A percentile compares a stretch with the other conserved stretches of the same genome.
phyloP scores from a whole-genome alignment of 2,797 vertebrate genomes.

The Halcyon leucocephala region DNA sequence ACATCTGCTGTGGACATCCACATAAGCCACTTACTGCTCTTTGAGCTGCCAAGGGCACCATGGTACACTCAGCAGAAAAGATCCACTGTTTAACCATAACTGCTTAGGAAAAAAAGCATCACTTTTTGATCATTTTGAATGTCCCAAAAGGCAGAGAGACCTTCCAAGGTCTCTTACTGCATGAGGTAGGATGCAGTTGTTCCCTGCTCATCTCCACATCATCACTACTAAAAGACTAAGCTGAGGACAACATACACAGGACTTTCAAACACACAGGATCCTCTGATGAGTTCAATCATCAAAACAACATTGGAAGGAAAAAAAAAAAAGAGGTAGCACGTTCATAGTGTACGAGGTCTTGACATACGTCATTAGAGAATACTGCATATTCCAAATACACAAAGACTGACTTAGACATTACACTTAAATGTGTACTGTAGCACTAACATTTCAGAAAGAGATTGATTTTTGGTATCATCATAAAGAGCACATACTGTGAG shows the following conservation, averaged over 20 bases:
- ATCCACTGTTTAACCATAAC: neutral
- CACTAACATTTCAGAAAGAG: neutral
- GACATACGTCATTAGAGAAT: neutral
- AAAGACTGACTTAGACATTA: neutral
- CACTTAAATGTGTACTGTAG: neutral
- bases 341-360: neutral
- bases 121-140: neutral
- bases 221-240: neutral
- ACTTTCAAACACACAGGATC: neutral
- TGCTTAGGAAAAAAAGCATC: neutral
- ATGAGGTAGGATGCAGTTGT: neutral
- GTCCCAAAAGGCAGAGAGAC: neutral
- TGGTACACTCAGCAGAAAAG: neutral
- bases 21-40: rapidly evolving
- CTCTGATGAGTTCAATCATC: neutral
- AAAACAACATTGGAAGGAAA: neutral
- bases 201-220: neutral
- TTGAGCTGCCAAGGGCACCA: neutral
- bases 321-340: neutral
- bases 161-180: neutral
- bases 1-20: neutral
- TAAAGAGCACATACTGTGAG: neutral
- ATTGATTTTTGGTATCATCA: neutral
- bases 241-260: neutral
- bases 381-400: neutral